Conservation (phyloP, 1,140 invertebrate genomes). For the Schlechtendalia chinensis region DNA sequence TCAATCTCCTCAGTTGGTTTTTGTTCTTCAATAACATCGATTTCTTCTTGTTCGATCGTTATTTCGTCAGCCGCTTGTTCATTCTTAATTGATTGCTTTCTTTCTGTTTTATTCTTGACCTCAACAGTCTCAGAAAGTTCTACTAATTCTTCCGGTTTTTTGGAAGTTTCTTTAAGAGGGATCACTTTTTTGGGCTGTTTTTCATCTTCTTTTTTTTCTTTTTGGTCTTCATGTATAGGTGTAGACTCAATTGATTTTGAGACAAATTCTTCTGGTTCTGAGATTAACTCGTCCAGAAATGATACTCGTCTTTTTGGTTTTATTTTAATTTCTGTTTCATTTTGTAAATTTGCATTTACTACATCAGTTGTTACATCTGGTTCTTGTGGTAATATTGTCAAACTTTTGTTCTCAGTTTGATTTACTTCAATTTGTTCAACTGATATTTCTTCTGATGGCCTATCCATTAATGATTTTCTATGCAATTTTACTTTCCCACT, state of each 20-base stretch:
- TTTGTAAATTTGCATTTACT: not conserved
- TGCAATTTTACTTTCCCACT: slow-evolving; percentile 77
- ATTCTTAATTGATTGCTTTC: slow-evolving; percentile 48
- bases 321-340: slow-evolving; percentile 14
- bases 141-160: slow-evolving; percentile 52
- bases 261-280: slow-evolving; percentile 50
- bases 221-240: not conserved
- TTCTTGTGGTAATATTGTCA: slow-evolving; percentile 21
- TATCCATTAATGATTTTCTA: slow-evolving; percentile 57
- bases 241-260: not conserved
- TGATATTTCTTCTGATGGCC: not conserved
- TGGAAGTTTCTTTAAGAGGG: slow-evolving; percentile 51
- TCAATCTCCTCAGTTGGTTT: slow-evolving; percentile 15
- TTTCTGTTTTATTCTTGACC: slow-evolving; percentile 37
- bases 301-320: slow-evolving; percentile 36
- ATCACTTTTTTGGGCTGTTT: slow-evolving; percentile 54
- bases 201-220: not conserved
- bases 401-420: not conserved
- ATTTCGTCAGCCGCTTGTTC: not conserved
- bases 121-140: not conserved
- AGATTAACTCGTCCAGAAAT: slow-evolving; percentile 41
- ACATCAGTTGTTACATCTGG: not conserved
- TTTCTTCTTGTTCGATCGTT: not conserved
- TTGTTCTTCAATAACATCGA: slow-evolving; percentile 25
- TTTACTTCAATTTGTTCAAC: not conserved